Conservation (phyloP, 2,888 invertebrate species). For the Microplitis manilae region DNA sequence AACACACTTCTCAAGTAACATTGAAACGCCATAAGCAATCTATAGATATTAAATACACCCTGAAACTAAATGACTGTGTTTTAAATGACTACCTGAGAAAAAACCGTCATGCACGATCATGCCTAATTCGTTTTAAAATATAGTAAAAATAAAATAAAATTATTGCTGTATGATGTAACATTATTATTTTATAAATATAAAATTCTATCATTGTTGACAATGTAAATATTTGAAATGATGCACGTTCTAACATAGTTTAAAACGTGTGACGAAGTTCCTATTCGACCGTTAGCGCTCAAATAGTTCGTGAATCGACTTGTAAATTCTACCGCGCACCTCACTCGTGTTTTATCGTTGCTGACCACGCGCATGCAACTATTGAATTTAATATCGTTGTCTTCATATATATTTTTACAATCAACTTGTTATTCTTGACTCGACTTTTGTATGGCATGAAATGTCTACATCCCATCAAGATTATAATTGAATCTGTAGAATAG, state of each 20-base stretch:
- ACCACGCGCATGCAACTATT: constrained; percentile 1
- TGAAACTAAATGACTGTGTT: no score
- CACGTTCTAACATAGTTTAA: constrained; percentile 22
- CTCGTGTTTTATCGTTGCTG: constrained; percentile 34
- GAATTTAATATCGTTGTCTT: background rate
- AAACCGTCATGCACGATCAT: no score
- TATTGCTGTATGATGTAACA: background rate
- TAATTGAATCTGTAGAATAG: background rate
- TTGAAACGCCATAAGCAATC: no score
- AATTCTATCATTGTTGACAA: background rate
- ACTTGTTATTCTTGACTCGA: background rate
- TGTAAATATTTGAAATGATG: constrained; percentile 8
- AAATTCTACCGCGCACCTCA: constrained; percentile 34
- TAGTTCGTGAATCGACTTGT: constrained; percentile 38
- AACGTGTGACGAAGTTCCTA: constrained; percentile 24
- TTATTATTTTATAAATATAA: background rate
- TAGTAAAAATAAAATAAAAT: background rate
- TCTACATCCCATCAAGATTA: background rate
- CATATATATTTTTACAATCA: background rate
- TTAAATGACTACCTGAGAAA: no score
- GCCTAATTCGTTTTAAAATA: background rate
- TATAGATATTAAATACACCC: no score
- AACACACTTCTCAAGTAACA: no score
- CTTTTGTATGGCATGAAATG: background rate
- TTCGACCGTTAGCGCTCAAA: background rate